Percentiles rank a stretch among this genome's conserved stretches.
These are phyloP conservation scores for Deilephila porcellus DNA, from an alignment of 2,888 invertebrate genomes.

Conservation along the genomic window DNA sequence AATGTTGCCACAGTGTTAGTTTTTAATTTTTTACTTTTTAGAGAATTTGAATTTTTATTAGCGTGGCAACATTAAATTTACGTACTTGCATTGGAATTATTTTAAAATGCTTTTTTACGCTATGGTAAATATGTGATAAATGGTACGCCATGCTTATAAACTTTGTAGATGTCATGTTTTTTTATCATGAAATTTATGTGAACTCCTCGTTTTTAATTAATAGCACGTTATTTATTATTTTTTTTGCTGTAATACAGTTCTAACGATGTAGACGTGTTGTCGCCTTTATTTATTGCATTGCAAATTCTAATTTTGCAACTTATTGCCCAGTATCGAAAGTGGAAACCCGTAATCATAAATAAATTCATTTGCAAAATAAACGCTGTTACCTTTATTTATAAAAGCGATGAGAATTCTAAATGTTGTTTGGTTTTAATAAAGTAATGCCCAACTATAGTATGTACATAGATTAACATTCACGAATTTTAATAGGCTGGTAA, in stretches of 20 bases:
- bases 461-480: too few relatives aligned
- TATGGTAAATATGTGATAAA: not conserved
- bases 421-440: too few relatives aligned
- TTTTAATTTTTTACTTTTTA: slow-evolving; percentile 6
- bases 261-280: not conserved
- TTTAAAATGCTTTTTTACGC: not conserved
- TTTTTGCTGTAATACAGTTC: not conserved
- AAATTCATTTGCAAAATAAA: not conserved
- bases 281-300: not conserved
- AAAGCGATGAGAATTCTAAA: too few relatives aligned
- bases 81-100: slow-evolving; percentile 1
- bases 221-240: not conserved
- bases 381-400: too few relatives aligned
- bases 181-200: not conserved
- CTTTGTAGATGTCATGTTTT: not conserved
- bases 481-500: too few relatives aligned
- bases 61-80: not conserved
- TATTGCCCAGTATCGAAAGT: not conserved
- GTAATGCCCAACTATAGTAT: too few relatives aligned
- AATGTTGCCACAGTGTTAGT: slow-evolving; percentile 13
- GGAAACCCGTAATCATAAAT: not conserved
- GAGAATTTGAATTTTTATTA: slow-evolving; percentile 21
- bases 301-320: not conserved
- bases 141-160: not conserved
- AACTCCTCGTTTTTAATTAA: slow-evolving; percentile 7